Evolutionary conservation across 2,888 invertebrate genomes (phyloP), one percentile per base, ranked within the genome.

Genomic region (Plagiodera versicolora): DNA sequence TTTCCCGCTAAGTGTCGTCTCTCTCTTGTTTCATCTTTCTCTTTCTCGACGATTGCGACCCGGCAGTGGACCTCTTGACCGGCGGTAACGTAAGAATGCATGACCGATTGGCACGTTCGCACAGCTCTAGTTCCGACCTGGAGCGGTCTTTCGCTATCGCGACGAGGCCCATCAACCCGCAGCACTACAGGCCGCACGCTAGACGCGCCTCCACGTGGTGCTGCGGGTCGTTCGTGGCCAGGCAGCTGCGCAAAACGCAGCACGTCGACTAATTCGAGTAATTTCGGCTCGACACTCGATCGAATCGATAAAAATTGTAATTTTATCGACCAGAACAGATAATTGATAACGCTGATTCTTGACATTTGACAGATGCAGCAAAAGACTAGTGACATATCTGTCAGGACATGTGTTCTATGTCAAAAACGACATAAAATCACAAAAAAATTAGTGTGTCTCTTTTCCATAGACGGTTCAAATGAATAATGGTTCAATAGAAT

Each of bases 191-290:
- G 56, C 79, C 79, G 61, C 80, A 80, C 67, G 84, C 85, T 58
- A 83, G 85, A 45, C 83, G 87, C 70, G 86, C 87, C 62, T 86
- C 87, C 67, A 87, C 87, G 24, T 90, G 90, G 90, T 91, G 91
- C 80, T 90, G 91, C 80, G 90, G 90, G 77, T 86, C 88, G 70
- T 89, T 90, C 81, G 89, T 90, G 67, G 81, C 85, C 78, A 88
- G 88, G 80, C 89, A 90, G 72, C 86, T 90, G 81, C 86, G 87
- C 72, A 89, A 89, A 81, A 88, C 89, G 56, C 89, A 90, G 77
- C 88, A 88, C 77, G 85, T 87, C 81, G 89, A 89, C 81, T 89
- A 83, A 82, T 9, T 3, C 39, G 11, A 11, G 2, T 8, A 2
- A 11, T 32, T 11, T 32, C 11, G 32, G 11, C 11, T 10, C 11